Percentiles rank a stretch among this genome's conserved stretches.
Evolutionary conservation across 2,797 vertebrate species (phyloP).

Genomic region (Acanthiza pusilla): DNA sequence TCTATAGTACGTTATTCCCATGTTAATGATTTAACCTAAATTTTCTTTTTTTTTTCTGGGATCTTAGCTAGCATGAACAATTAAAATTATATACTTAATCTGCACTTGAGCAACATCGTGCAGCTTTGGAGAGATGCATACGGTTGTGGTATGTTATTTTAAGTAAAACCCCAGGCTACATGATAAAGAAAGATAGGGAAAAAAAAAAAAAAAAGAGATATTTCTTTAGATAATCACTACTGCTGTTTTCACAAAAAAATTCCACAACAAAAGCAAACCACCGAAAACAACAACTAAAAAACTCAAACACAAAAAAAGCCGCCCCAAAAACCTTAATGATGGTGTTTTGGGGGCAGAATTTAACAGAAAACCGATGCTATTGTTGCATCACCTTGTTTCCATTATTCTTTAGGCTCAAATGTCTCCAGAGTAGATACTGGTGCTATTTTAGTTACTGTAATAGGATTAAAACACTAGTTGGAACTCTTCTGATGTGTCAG

Average conservation of each 20-base stretch:
- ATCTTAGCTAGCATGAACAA: neutral
- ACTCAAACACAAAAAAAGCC: neutral
- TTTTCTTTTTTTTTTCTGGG: neutral
- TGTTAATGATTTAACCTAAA: neutral
- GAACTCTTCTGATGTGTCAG: neutral
- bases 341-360: neutral
- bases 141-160: neutral
- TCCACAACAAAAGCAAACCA: neutral
- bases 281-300: neutral
- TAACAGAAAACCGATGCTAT: neutral
- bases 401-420: neutral
- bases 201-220: neutral
- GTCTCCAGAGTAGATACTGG: neutral
- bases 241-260: neutral
- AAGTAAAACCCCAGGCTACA: neutral
- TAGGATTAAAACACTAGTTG: neutral
- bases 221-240: neutral
- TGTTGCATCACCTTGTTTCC: neutral
- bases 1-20: neutral
- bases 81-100: neutral
- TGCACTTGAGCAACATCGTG: neutral
- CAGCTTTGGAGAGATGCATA: neutral
- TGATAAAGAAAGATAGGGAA: neutral
- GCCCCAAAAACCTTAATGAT: accelerated
- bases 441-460: neutral